These are phyloP conservation scores for Carcina quercana DNA, from an alignment of 2,888 invertebrate genomes.

Conservation along the genomic window DNA sequence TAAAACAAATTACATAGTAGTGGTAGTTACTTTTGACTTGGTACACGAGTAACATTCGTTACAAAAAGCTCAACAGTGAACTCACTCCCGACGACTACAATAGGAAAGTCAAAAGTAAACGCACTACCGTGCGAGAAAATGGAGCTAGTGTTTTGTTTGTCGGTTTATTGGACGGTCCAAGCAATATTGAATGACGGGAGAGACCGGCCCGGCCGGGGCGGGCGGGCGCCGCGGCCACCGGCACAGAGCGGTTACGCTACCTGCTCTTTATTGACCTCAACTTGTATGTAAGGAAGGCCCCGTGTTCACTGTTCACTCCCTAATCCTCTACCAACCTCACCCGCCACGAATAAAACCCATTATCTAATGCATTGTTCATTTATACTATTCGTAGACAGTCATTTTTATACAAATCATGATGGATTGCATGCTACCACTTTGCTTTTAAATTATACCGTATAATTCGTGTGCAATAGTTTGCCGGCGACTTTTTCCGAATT, in stretches of 20 bases:
- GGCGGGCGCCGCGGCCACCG: constrained; percentile 25
- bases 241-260: constrained; percentile 38
- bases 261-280: constrained; percentile 59
- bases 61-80: too few species aligned
- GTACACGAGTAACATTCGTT: too few species aligned
- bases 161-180: constrained; percentile 11
- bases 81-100: too few species aligned
- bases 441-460: too few species aligned
- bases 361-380: not conserved
- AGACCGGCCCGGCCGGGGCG: too few species aligned
- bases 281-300: too few species aligned
- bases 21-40: too few species aligned
- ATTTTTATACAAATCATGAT: not conserved
- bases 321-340: constrained; percentile 50
- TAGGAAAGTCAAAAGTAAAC: too few species aligned
- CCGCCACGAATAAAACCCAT: constrained; percentile 46
- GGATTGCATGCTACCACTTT: not conserved
- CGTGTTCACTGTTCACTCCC: constrained; percentile 41
- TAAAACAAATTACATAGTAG: too few species aligned
- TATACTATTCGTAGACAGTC: not conserved
- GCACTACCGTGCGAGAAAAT: too few species aligned
- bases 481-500: too few species aligned
- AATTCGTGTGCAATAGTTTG: too few species aligned
- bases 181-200: constrained; percentile 33
- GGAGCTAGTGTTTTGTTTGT: not conserved